Percentiles rank a stretch among this genome's conserved stretches.
phyloP scores from a whole-genome alignment of 2,888 invertebrate species.

The Anaspis maculata region DNA sequence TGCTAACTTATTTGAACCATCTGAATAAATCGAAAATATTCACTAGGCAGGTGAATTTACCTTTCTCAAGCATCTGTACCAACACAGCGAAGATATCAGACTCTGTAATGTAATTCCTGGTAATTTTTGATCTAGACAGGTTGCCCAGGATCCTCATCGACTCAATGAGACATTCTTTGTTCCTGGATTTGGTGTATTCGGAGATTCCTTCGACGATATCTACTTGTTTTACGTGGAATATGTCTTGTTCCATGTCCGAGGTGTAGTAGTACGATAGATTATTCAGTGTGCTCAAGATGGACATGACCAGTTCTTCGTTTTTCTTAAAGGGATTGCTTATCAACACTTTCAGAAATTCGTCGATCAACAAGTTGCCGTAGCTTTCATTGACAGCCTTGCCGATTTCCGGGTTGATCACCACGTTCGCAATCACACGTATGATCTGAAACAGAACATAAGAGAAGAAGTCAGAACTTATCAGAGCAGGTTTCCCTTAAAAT shows the following conservation, averaged over 20 bases:
- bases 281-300: constrained; percentile 73
- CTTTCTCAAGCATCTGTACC: constrained; percentile 51
- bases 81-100: constrained; percentile 56
- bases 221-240: constrained; percentile 44
- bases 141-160: constrained; percentile 77
- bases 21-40: too few relatives aligned
- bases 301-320: constrained; percentile 67
- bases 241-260: constrained; percentile 38
- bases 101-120: constrained; percentile 57
- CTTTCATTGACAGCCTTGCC: constrained; percentile 55
- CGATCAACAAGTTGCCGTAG: constrained; percentile 37
- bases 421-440: constrained; percentile 76
- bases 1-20: constrained; percentile 3
- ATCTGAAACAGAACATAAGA: constrained; percentile 44
- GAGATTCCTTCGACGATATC: constrained; percentile 45
- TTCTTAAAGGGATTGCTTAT: constrained; percentile 45
- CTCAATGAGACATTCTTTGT: constrained; percentile 54
- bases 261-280: constrained; percentile 72
- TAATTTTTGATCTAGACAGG: constrained; percentile 61
- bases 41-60: too few relatives aligned
- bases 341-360: constrained; percentile 41
- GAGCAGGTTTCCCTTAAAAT: too few relatives aligned
- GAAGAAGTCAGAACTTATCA: too few relatives aligned
- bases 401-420: constrained; percentile 69
- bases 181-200: constrained; percentile 39